Conservation (phyloP, 2,797 vertebrate genomes). For the Mycteria americana region DNA sequence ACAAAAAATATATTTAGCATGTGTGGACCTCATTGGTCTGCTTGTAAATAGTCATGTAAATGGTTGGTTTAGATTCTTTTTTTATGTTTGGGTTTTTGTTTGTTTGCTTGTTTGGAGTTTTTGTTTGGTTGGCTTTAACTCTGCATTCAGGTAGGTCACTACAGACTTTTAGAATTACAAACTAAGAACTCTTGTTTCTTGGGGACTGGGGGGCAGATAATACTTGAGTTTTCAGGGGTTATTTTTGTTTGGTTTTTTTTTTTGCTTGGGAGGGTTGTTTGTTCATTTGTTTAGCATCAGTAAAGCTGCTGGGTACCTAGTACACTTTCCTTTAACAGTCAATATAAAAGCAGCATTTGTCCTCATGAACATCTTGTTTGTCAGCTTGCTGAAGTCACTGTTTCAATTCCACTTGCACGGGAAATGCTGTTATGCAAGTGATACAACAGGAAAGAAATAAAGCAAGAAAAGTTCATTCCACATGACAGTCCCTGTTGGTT, state of each 20-base stretch:
- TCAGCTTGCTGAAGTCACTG: not conserved
- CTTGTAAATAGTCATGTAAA: not conserved
- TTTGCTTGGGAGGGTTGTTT: not conserved
- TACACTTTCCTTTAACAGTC: not conserved
- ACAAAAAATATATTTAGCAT: not conserved
- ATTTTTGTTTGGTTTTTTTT: not conserved
- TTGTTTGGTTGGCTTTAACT: not conserved
- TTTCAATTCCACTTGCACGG: not conserved
- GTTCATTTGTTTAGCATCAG: not conserved
- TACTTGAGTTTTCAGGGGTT: not conserved
- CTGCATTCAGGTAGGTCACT: not conserved
- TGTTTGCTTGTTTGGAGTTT: accelerated
- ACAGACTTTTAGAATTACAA: not conserved
- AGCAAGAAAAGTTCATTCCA: not conserved
- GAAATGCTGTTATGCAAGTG: not conserved
- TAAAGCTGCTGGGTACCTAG: not conserved
- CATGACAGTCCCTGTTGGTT: not conserved
- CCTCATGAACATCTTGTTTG: not conserved
- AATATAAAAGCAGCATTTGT: not conserved
- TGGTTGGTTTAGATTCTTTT: not conserved
- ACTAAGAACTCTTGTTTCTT: not conserved
- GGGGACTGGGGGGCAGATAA: accelerated
- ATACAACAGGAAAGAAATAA: not conserved
- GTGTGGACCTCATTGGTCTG: not conserved
- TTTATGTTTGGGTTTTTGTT: not conserved